phyloP scores from a whole-genome alignment of 2,113 vertebrate species.

The Caranx melampygus region DNA sequence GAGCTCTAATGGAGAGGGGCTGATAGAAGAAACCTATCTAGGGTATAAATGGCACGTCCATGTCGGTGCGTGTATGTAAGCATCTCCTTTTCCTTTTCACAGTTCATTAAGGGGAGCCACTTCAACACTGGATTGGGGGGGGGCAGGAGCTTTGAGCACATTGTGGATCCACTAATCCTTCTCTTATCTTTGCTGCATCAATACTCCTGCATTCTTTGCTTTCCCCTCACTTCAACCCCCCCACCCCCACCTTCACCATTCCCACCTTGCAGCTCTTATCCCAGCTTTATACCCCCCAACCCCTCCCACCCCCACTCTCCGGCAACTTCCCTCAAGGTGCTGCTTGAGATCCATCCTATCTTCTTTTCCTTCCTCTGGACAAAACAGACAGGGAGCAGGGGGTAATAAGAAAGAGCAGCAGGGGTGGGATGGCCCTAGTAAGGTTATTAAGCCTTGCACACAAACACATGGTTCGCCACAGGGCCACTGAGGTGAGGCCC shows the following conservation, averaged over 20 bases:
- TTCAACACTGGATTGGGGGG: slow-evolving; percentile 55
- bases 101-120: slow-evolving; percentile 68
- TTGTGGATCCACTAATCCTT: slow-evolving; percentile 70
- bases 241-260: slow-evolving; percentile 9
- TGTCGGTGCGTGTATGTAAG: slow-evolving; percentile 15
- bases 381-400: slow-evolving; percentile 60
- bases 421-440: slow-evolving; percentile 62
- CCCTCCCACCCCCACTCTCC: neutral
- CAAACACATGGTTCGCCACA: slow-evolving; percentile 69
- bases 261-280: slow-evolving; percentile 39
- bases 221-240: slow-evolving; percentile 3
- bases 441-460: slow-evolving; percentile 75
- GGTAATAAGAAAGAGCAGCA: slow-evolving; percentile 74
- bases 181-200: slow-evolving; percentile 62
- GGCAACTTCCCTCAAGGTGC: slow-evolving; percentile 25
- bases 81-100: slow-evolving; percentile 55
- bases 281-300: slow-evolving; percentile 2
- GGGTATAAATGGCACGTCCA: slow-evolving; percentile 31
- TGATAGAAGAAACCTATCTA: slow-evolving; percentile 1
- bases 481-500: slow-evolving; percentile 66
- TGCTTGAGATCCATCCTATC: slow-evolving; percentile 63
- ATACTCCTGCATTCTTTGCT: slow-evolving; percentile 50
- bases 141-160: slow-evolving; percentile 61
- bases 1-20: neutral
- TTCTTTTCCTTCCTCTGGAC: slow-evolving; percentile 63